Percentiles rank a stretch among this genome's conserved stretches.
These are phyloP conservation scores for Clarias gariepinus DNA, from an alignment of 2,113 vertebrate species.

Conservation along the genomic window DNA sequence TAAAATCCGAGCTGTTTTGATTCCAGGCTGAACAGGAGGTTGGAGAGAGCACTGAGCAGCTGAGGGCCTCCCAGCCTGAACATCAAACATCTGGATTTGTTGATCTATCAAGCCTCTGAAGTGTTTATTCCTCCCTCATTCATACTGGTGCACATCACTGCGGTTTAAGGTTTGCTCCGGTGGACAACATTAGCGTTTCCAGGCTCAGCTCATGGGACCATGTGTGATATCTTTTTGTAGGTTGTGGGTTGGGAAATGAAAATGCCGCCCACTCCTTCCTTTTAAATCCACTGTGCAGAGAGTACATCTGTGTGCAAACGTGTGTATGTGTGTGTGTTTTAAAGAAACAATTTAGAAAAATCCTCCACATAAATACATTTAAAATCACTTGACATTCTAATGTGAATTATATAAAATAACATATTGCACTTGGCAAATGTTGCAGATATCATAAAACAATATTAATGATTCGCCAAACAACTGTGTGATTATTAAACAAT, in stretches of 20 bases:
- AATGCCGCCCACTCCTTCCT: not conserved
- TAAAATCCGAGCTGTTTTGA: not conserved
- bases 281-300: not conserved
- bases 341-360: not conserved
- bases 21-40: not conserved
- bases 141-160: not conserved
- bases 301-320: too few relatives aligned
- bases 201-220: not conserved
- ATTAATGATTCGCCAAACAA: too few relatives aligned
- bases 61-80: not conserved
- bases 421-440: not conserved
- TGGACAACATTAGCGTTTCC: not conserved
- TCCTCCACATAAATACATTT: not conserved
- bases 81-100: slow-evolving; percentile 6
- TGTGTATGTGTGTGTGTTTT: not conserved
- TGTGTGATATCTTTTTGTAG: not conserved
- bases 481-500: not conserved
- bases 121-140: not conserved
- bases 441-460: not conserved
- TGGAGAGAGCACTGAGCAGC: not conserved
- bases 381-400: not conserved
- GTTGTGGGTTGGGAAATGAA: not conserved
- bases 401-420: not conserved
- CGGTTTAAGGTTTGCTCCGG: not conserved
- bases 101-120: not conserved